Evolutionary conservation across 2,113 vertebrate species (phyloP), one percentile per base, ranked within the genome.

Genomic region (Stictonetta naevosa): DNA sequence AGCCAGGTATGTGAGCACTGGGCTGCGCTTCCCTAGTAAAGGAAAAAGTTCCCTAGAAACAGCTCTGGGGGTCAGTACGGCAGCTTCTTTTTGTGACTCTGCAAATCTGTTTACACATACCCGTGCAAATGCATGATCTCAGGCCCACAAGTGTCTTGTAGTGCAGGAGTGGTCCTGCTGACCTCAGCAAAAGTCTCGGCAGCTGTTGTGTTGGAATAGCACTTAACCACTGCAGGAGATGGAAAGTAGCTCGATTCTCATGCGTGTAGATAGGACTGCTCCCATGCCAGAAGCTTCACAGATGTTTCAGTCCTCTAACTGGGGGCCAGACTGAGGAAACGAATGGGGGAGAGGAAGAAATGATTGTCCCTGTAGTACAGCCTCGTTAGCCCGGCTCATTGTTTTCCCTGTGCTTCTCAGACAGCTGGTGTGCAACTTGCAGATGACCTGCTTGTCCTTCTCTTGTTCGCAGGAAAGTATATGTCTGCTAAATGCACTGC

Each of bases 401-500:
- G 10, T 36, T 86, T 94, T 68, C 33, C 50, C 40, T 46, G 28
- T 69, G 34, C 15, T 68, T 7, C 26, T 91, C 50, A 81, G 48
- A 13, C n/a, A 74, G 31, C 48, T 87, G 52, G 12, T 28, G 21
- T 48, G 21, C 55, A 66, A 46, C 48, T 79, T 72, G 16, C 31
- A 38, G 33, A 34, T 3, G 3, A 91, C 16, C 53, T 60, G 1
- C 34, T 29, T 75, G 46, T 68, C 66, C 44, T 90, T 60, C 71
- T 90, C 11, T 76, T 59, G 19, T 78, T 88, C 83, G 73, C 94
- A 99, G 99, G 99, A 62, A 98, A 83, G 18, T 98, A 98, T 46
- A 88, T 99, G 97, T 97, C 96, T 84, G 69, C 94, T 28, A 97
- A 97, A 81, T 99, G 99, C 95, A 98, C 96, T 20, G 80, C 95